Conservation (phyloP, 2,797 vertebrate species). For the Sibirionetta formosa region DNA sequence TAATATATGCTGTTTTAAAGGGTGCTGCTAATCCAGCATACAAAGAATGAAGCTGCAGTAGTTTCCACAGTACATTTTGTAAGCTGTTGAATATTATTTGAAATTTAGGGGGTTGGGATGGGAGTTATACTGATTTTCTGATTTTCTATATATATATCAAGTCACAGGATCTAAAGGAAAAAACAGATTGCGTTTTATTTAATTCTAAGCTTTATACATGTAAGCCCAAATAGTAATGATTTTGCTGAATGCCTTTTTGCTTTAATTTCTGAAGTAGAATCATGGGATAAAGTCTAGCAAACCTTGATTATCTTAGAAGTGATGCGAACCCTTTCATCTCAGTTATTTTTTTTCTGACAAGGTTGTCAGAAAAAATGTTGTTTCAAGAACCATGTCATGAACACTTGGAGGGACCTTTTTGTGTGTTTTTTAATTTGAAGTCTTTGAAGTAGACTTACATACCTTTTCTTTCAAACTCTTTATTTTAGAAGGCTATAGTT, state of each 20-base stretch:
- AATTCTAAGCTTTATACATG: not conserved
- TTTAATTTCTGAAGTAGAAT: not conserved
- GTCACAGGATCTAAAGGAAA: not conserved
- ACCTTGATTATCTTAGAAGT: not conserved
- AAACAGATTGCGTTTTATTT: not conserved
- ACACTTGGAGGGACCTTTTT: fast-evolving
- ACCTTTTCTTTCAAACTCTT: not conserved
- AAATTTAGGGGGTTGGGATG: not conserved
- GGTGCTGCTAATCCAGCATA: not conserved
- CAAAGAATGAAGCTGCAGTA: not conserved
- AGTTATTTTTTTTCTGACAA: not conserved
- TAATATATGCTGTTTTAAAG: not conserved
- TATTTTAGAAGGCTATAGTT: not conserved
- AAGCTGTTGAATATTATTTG: not conserved
- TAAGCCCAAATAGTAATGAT: not conserved
- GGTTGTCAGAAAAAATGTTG: not conserved
- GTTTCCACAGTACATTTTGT: not conserved
- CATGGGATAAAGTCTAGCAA: not conserved
- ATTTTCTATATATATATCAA: not conserved
- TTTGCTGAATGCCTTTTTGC: not conserved
- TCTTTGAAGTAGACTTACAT: not conserved
- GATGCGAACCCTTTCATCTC: fast-evolving
- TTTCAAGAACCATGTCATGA: not conserved
- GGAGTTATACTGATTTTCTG: not conserved
- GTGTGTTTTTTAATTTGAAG: not conserved